Evolutionary conservation across 2,797 vertebrate species (phyloP).

Genomic region (Gephyroberyx darwinii): DNA sequence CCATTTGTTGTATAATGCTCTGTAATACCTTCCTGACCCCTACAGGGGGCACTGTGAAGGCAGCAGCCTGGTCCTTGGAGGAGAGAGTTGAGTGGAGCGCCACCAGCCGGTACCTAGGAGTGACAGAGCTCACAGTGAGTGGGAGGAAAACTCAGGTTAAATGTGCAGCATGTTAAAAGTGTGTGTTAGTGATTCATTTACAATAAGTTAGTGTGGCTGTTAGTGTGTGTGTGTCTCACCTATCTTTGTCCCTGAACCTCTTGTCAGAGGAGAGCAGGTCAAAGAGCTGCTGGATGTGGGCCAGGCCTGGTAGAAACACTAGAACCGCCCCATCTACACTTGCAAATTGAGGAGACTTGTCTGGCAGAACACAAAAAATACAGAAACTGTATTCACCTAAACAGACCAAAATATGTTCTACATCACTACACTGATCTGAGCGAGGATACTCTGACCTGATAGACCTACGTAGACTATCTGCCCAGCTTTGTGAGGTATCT

Average conservation of each 20-base stretch:
- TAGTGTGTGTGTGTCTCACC: conserved; percentile 69
- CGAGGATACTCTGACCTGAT: too few relatives aligned
- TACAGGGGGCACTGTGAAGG: conserved; percentile 90
- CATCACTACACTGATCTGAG: too few relatives aligned
- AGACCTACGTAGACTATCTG: too few relatives aligned
- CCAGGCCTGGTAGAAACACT: conserved; percentile 94
- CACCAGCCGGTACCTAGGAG: conserved; percentile 88
- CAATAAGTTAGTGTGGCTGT: neutral
- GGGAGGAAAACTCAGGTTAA: neutral
- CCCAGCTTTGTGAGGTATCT: neutral
- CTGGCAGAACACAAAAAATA: conserved; percentile 66
- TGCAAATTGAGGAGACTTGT: conserved; percentile 88
- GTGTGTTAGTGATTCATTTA: neutral
- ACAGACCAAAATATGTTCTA: too few relatives aligned
- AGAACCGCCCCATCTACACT: conserved; percentile 89
- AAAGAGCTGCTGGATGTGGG: conserved; percentile 94
- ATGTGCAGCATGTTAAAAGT: neutral
- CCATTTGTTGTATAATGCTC: neutral
- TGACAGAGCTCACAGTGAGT: conserved; percentile 2
- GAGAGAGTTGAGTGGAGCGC: conserved; percentile 95
- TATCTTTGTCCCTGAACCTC: conserved; percentile 88
- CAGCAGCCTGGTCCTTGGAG: conserved; percentile 93
- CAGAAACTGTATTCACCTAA: neutral
- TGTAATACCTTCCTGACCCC: conserved; percentile 92
- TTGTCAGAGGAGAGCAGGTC: conserved; percentile 91